A percentile compares a stretch with the other conserved stretches of the same genome.
Conservation (phyloP, 2,797 vertebrate genomes). For the Mastacembelus armatus region DNA sequence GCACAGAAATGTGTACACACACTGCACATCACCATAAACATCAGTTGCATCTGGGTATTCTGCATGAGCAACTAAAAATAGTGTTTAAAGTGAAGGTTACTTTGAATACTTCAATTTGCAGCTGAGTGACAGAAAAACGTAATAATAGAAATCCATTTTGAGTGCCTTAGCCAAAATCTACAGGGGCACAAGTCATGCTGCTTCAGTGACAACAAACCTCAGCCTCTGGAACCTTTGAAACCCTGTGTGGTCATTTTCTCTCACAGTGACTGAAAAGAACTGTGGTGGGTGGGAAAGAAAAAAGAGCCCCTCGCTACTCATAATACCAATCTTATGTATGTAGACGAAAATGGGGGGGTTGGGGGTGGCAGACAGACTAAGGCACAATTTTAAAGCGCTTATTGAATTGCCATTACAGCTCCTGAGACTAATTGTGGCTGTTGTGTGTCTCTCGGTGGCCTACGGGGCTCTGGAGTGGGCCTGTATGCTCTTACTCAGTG, state of each 20-base stretch:
- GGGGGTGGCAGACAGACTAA: slow-evolving; percentile 73
- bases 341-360: slow-evolving; percentile 74
- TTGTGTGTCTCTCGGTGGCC: slow-evolving; percentile 81
- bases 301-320: slow-evolving; percentile 77
- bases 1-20: not conserved
- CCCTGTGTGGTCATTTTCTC: slow-evolving; percentile 83
- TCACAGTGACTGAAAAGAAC: slow-evolving; percentile 79
- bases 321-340: slow-evolving; percentile 84
- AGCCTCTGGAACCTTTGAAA: slow-evolving; percentile 80
- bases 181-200: slow-evolving; percentile 82
- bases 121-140: slow-evolving; percentile 66
- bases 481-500: slow-evolving; percentile 84
- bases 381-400: slow-evolving; percentile 83
- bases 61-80: slow-evolving; percentile 32
- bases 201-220: slow-evolving; percentile 76
- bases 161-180: slow-evolving; percentile 71
- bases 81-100: slow-evolving; percentile 51
- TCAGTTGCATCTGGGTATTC: slow-evolving; percentile 4
- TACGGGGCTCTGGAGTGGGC: slow-evolving; percentile 81
- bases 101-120: slow-evolving; percentile 59
- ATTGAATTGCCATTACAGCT: slow-evolving; percentile 84
- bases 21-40: not conserved
- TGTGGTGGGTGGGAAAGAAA: slow-evolving; percentile 80
- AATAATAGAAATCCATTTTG: slow-evolving; percentile 69
- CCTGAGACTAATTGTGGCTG: slow-evolving; percentile 85